phyloP scores from a whole-genome alignment of 2,888 invertebrate genomes.

The Tenthredo amoena region DNA sequence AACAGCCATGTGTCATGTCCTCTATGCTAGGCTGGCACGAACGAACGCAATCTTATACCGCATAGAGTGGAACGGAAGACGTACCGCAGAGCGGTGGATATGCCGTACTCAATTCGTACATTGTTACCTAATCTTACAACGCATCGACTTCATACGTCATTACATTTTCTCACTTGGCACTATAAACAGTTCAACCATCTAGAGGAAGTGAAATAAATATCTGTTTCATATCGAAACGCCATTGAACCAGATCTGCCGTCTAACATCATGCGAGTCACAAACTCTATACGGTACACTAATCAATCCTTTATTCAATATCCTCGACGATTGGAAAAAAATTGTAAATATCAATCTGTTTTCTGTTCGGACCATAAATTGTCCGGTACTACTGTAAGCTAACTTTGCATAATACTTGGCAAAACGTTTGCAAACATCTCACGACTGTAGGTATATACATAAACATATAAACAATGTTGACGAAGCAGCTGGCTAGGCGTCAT shows the following conservation, averaged over 20 bases:
- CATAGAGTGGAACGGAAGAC: constrained; percentile 60
- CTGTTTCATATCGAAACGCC: background rate
- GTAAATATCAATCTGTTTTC: background rate
- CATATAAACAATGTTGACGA: background rate
- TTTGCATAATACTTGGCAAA: background rate
- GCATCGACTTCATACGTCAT: constrained; percentile 26
- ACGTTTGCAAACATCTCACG: constrained; percentile 8
- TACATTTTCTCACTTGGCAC: background rate
- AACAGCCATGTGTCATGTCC: constrained; percentile 49
- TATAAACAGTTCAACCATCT: background rate
- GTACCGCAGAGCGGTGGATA: constrained; percentile 57
- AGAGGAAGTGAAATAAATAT: background rate
- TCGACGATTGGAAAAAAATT: background rate
- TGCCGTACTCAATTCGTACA: constrained; percentile 34
- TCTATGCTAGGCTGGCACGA: constrained; percentile 36
- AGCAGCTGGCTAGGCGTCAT: background rate
- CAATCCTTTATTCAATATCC: background rate
- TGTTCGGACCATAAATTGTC: background rate
- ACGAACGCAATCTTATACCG: constrained; percentile 35
- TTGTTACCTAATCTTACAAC: background rate
- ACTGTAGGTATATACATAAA: background rate
- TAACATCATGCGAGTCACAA: background rate
- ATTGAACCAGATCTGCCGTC: background rate
- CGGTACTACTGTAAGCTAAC: background rate
- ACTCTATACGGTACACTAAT: background rate